These are phyloP conservation scores for Ceratina japonica DNA, from an alignment of 1,140 invertebrate species.

Conservation along the genomic window DNA sequence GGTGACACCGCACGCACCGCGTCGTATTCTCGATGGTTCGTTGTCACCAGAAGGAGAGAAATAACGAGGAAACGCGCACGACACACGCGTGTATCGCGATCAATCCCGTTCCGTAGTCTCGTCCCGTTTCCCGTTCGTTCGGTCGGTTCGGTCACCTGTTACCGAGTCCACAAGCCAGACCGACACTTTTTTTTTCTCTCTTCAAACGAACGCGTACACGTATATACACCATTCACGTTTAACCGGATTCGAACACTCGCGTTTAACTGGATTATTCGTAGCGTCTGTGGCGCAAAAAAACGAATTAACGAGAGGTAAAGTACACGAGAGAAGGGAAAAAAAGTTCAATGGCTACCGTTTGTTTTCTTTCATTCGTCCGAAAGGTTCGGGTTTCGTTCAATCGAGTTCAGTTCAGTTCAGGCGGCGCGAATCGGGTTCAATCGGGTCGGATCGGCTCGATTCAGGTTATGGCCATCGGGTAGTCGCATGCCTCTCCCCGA, in stretches of 20 bases:
- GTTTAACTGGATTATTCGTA: background rate
- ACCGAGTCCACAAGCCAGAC: background rate
- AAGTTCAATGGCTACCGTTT: conserved; percentile 46
- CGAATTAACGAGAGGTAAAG: background rate
- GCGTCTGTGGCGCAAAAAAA: background rate
- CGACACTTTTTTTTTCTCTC: background rate
- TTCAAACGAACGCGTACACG: background rate
- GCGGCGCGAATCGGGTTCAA: conserved; percentile 44
- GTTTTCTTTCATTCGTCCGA: conserved; percentile 45
- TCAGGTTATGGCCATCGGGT: conserved; percentile 53
- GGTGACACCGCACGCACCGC: conserved; percentile 24
- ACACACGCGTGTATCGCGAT: conserved; percentile 24
- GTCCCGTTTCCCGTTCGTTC: conserved; percentile 11
- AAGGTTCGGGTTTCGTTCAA: conserved; percentile 24
- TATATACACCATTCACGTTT: background rate
- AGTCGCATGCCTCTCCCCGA: conserved; percentile 44
- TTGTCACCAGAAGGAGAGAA: conserved; percentile 7
- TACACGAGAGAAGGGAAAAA: conserved; percentile 8
- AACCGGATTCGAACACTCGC: background rate
- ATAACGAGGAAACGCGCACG: conserved; percentile 3
- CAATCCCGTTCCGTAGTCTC: conserved; percentile 4
- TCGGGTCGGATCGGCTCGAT: conserved; percentile 48
- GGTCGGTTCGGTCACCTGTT: conserved; percentile 32
- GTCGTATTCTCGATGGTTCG: conserved; percentile 19
- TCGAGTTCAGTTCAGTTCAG: conserved; percentile 45